A percentile compares a stretch with the other conserved stretches of the same genome.
Conservation (phyloP, 1,140 invertebrate species). For the Drosophila sp. region DNA sequence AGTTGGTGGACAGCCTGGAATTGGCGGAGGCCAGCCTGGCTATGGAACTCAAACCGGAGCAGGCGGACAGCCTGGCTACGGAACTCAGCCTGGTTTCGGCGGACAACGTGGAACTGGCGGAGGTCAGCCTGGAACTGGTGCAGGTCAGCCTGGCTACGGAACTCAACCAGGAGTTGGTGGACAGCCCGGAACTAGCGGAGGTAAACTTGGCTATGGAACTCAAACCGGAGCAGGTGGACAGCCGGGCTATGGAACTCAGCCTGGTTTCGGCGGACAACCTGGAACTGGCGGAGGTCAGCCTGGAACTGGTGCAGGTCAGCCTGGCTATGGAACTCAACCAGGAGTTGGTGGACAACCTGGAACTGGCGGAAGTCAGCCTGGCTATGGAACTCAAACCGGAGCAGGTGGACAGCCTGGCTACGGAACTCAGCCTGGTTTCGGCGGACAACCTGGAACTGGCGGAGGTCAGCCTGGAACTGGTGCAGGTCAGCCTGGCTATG, state of each 20-base stretch:
- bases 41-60: conserved; percentile 8
- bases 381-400: conserved; percentile 26
- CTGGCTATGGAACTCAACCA: conserved; percentile 4
- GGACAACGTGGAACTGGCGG: conserved; percentile 30
- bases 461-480: conserved; percentile 1
- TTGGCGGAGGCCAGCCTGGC: conserved; percentile 22
- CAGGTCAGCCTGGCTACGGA: conserved; percentile 34
- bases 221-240: not conserved
- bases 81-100: conserved; percentile 19
- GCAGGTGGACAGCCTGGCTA: conserved; percentile 26
- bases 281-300: conserved; percentile 1
- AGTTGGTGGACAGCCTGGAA: conserved; percentile 24
- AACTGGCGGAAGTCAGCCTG: not conserved
- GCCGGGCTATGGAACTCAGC: conserved; percentile 18
- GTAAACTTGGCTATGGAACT: conserved; percentile 21
- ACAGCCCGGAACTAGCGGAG: conserved; percentile 13
- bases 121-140: conserved; percentile 27
- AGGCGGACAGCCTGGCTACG: conserved; percentile 21
- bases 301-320: conserved; percentile 9
- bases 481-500: conserved; percentile 7
- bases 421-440: conserved; percentile 16
- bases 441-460: conserved; percentile 16
- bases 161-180: conserved; percentile 19
- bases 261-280: conserved; percentile 18
- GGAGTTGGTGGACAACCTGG: conserved; percentile 21